Base-by-base conservation (phyloP, 2,113 vertebrate genomes). In the Notiomystis cincta region DNA sequence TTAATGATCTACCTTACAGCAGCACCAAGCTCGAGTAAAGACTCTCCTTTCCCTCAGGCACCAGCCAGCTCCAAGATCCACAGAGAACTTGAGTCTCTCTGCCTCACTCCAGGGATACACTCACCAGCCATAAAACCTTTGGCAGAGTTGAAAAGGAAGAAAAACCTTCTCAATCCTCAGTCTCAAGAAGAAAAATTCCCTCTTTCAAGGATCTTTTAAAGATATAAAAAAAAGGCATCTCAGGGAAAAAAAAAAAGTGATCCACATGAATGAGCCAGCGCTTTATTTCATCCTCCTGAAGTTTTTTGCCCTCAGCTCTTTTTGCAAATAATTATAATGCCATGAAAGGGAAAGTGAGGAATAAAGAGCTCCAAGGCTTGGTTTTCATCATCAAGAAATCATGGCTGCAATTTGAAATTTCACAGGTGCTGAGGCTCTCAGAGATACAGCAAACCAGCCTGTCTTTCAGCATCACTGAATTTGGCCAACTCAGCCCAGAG, bases 401-500 rank as follows among this genome's bases (percentile, higher is more conserved):
- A 77, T 14, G 20, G 60, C n/a, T 81, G 10, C 38, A 89, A 62
- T 66, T 33, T 37, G 23, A 86, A 82, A 54, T 93, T 61, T 53
- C 64, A 28, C 42, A 62, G 51, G 82, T 83, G 51, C 72, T 42
- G 69, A 86, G 56, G 64, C 51, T 73, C 44, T 79, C 40, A 64
- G 84, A 40, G 57, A n/a, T 7, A 12, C 11, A 60, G 33, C 62
- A 70, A 88, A 58, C 11, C 75, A 82, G 45, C 50, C 37, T 57
- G 57, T 57, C 75, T 86, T 94, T 72, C 90, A 96, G 85, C 75
- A 86, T 72, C 82, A 57, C 56, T 83, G 44, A 91, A 90, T 78
- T 92, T 90, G 72, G 93, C 95, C 54, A 93, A 75, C 77, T 86
- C 72, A 92, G 71, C 80, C 83, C 64, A 66, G 71, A 75, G 58